Conservation (phyloP, 2,113 vertebrate genomes). For the Saccopteryx bilineata region DNA sequence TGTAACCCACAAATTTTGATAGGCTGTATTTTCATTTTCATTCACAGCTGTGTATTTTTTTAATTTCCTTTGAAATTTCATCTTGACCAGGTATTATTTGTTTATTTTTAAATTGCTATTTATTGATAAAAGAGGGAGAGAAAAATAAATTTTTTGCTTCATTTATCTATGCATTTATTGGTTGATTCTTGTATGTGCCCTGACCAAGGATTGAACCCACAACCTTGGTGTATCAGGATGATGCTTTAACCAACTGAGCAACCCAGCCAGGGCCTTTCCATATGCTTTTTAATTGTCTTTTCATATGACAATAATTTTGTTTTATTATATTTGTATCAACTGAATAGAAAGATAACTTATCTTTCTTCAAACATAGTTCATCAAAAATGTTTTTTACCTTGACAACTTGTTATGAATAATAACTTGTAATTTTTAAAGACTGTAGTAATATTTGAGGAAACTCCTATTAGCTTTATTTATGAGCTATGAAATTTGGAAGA, state of each 20-base stretch:
- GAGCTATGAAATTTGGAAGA: not conserved
- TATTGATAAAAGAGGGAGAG: too few relatives aligned
- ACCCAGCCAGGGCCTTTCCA: too few relatives aligned
- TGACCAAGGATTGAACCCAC: too few relatives aligned
- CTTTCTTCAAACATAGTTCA: conserved; percentile 20
- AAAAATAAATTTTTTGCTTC: too few relatives aligned
- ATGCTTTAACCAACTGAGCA: too few relatives aligned
- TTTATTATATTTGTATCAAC: not conserved
- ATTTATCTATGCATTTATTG: too few relatives aligned
- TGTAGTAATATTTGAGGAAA: not conserved
- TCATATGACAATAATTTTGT: not conserved
- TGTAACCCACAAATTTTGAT: not conserved
- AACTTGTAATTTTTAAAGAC: not conserved
- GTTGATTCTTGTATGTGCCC: too few relatives aligned
- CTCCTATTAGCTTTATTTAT: not conserved
- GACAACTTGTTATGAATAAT: not conserved
- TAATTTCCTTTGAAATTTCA: not conserved
- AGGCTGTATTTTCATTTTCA: not conserved
- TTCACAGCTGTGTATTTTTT: not conserved
- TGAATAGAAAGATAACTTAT: conserved; percentile 27
- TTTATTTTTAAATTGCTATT: too few relatives aligned
- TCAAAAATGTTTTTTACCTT: not conserved
- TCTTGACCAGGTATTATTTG: not conserved
- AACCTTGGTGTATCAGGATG: too few relatives aligned
- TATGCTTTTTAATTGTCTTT: not conserved